Evolutionary conservation across 2,797 vertebrate species (phyloP).

Genomic region (Brotogeris chrysoptera): DNA sequence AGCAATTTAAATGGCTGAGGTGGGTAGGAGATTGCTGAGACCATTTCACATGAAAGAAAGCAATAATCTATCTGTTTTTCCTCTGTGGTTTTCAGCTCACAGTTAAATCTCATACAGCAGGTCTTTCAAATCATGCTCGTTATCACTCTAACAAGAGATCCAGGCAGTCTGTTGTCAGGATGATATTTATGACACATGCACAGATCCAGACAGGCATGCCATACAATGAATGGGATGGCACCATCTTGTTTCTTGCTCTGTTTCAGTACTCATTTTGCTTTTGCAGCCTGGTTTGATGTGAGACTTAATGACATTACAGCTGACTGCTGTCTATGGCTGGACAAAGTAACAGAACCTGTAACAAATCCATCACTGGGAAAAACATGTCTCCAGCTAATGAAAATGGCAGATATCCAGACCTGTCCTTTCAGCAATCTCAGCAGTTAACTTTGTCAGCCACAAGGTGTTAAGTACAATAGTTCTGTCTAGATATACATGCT

Average conservation of each 20-base stretch:
- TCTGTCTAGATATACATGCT: not conserved
- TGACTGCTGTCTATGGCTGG: not conserved
- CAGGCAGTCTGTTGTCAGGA: not conserved
- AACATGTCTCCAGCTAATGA: not conserved
- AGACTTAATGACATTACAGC: not conserved
- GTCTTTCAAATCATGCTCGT: not conserved
- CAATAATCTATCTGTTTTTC: slow-evolving; percentile 26
- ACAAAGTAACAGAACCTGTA: not conserved
- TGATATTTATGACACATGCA: not conserved
- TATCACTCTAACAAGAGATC: not conserved
- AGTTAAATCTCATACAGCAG: not conserved
- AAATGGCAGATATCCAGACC: slow-evolving; percentile 31
- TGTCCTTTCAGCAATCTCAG: not conserved
- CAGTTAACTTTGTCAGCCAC: slow-evolving; percentile 17
- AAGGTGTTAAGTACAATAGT: slow-evolving; percentile 12
- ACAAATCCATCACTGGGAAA: not conserved
- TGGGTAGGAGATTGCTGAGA: not conserved
- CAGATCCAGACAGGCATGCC: not conserved
- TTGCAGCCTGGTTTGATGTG: not conserved
- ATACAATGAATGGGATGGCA: not conserved
- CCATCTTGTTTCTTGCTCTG: not conserved
- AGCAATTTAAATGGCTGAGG: not conserved
- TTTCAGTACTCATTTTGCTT: slow-evolving; percentile 1
- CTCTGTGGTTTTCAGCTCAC: not conserved
- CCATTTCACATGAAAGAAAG: not conserved